Evolutionary conservation across 2,797 vertebrate species (phyloP).

Genomic region (Acrossocheilus fasciatus): DNA sequence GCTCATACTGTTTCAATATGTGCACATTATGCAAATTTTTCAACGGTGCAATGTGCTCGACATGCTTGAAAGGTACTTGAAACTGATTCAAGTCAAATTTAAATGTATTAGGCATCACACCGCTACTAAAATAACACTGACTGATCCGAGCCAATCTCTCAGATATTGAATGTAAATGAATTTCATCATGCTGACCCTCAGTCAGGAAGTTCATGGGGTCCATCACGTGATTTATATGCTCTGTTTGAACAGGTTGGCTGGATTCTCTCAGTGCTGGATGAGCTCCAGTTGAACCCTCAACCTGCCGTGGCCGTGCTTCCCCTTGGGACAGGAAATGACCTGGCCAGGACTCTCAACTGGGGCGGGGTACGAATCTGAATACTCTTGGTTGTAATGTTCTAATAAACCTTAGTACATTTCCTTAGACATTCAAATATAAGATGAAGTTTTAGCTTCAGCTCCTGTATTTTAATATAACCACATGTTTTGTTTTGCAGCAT

Average conservation of each 20-base stretch:
- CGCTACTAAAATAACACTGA: neutral
- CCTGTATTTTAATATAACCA: neutral
- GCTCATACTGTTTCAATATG: neutral
- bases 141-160: neutral
- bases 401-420: neutral
- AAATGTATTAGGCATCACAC: neutral
- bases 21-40: neutral
- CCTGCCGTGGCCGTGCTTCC: conserved; percentile 94
- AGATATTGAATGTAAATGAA: neutral
- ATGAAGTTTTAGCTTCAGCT: neutral
- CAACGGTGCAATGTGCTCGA: neutral
- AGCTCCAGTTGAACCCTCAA: conserved; percentile 87
- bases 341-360: conserved; percentile 96
- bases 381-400: neutral
- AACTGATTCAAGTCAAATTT: neutral
- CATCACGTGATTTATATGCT: conserved; percentile 6
- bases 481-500: neutral
- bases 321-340: conserved; percentile 93
- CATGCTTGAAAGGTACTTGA: neutral
- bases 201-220: neutral
- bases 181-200: neutral
- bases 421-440: neutral
- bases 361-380: conserved; percentile 84
- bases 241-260: conserved; percentile 87
- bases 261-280: conserved; percentile 94